Conservation (phyloP, 2,113 vertebrate genomes). For the Sialia sialis region DNA sequence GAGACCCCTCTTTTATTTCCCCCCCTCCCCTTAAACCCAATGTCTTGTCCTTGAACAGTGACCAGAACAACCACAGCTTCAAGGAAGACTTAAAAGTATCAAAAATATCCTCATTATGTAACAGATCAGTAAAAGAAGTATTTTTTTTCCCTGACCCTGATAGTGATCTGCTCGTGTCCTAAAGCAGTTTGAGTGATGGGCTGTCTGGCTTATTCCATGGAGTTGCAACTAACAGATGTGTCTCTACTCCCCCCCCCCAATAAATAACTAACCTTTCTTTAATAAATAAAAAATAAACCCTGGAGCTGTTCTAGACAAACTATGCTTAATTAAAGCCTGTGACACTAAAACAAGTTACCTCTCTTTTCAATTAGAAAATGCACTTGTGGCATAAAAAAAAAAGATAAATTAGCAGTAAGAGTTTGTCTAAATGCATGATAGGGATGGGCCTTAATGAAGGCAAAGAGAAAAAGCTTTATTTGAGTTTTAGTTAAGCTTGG, state of each 20-base stretch:
- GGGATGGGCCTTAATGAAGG: not conserved
- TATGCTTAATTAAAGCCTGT: slow-evolving; percentile 42
- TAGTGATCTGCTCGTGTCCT: not conserved
- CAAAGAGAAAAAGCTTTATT: not conserved
- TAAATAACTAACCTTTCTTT: slow-evolving; percentile 46
- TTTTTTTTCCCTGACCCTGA: not conserved
- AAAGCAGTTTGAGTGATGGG: not conserved
- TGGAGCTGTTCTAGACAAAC: slow-evolving; percentile 11
- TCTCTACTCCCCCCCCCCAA: not conserved
- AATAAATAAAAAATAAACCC: slow-evolving; percentile 59
- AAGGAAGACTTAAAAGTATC: not conserved
- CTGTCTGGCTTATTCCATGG: not conserved
- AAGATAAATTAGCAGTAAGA: not conserved
- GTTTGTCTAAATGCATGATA: not conserved
- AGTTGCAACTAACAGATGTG: not conserved
- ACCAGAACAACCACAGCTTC: not conserved
- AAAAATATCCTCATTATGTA: not conserved
- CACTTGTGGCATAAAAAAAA: not conserved
- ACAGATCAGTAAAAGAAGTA: not conserved
- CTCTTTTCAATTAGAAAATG: slow-evolving; percentile 25
- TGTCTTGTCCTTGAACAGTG: not conserved
- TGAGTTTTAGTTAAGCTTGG: not conserved
- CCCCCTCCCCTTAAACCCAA: not conserved
- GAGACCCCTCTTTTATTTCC: not conserved
- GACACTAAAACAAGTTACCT: slow-evolving; percentile 17